phyloP scores from a whole-genome alignment of 2,113 vertebrate species.

The Plotosus lineatus region DNA sequence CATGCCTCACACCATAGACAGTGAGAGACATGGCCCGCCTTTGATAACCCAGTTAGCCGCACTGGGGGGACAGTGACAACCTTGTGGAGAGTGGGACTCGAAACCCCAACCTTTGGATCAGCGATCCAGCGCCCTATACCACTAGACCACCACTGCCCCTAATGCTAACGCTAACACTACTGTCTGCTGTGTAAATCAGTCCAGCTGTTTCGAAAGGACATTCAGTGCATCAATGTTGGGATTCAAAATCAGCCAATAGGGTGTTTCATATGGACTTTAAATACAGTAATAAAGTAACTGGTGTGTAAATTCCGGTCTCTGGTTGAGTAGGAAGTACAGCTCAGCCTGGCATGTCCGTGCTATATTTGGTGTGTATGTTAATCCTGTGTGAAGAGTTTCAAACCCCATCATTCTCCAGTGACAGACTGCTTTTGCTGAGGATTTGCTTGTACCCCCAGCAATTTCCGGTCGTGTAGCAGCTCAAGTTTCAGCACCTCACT shows the following conservation, averaged over 20 bases:
- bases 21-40: too few relatives aligned
- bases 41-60: too few relatives aligned
- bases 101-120: too few relatives aligned
- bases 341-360: slow-evolving; percentile 55
- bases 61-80: too few relatives aligned
- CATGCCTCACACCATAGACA: too few relatives aligned
- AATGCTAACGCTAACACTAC: not conserved
- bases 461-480: slow-evolving; percentile 50
- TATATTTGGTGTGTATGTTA: slow-evolving; percentile 74
- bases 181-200: not conserved
- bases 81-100: too few relatives aligned
- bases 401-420: slow-evolving; percentile 78
- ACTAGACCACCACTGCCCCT: too few relatives aligned
- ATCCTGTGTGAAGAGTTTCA: slow-evolving; percentile 83
- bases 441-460: slow-evolving; percentile 55
- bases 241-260: not conserved
- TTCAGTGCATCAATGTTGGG: not conserved
- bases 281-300: not conserved
- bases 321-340: slow-evolving; percentile 40
- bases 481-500: slow-evolving; percentile 40
- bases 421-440: slow-evolving; percentile 77
- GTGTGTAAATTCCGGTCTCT: slow-evolving; percentile 6
- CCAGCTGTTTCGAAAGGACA: not conserved
- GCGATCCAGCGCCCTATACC: too few relatives aligned
- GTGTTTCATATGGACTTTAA: not conserved